These are phyloP conservation scores for Drosophila sturtevanti DNA, from an alignment of 1,140 invertebrate genomes.

Conservation along the genomic window DNA sequence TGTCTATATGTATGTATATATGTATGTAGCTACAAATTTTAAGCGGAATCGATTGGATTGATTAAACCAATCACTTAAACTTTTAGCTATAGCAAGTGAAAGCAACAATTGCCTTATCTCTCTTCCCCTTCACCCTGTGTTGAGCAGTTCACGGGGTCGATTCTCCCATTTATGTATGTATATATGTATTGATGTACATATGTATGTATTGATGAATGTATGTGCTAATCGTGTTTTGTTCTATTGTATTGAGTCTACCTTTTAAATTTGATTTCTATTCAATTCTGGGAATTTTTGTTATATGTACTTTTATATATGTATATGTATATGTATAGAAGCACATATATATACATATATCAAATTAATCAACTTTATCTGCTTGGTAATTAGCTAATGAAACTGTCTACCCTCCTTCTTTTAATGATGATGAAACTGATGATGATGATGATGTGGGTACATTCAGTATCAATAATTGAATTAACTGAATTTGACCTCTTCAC, in stretches of 20 bases:
- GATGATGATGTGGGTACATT: neutral
- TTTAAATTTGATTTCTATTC: conserved; percentile 3
- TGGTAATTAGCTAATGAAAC: conserved; percentile 18
- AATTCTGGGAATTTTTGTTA: neutral
- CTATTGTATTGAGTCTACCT: neutral
- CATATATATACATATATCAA: neutral
- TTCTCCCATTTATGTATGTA: neutral
- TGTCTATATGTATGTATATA: too few relatives aligned
- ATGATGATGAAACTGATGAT: conserved; percentile 1
- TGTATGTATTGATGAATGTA: neutral
- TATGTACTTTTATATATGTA: neutral
- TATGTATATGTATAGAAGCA: neutral
- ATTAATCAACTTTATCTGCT: conserved; percentile 8
- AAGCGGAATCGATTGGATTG: neutral
- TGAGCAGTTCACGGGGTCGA: neutral
- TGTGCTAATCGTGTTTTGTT: neutral
- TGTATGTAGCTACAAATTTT: neutral
- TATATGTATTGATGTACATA: too few relatives aligned
- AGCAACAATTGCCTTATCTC: conserved; percentile 1
- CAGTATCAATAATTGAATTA: conserved; percentile 13
- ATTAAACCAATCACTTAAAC: conserved; percentile 1
- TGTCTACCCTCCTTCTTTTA: neutral
- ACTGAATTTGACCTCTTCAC: neutral
- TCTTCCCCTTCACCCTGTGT: neutral
- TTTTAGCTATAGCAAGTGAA: neutral